A percentile compares a stretch with the other conserved stretches of the same genome.
Conservation (phyloP, 2,888 invertebrate species). For the Dichetophora obliterata region DNA sequence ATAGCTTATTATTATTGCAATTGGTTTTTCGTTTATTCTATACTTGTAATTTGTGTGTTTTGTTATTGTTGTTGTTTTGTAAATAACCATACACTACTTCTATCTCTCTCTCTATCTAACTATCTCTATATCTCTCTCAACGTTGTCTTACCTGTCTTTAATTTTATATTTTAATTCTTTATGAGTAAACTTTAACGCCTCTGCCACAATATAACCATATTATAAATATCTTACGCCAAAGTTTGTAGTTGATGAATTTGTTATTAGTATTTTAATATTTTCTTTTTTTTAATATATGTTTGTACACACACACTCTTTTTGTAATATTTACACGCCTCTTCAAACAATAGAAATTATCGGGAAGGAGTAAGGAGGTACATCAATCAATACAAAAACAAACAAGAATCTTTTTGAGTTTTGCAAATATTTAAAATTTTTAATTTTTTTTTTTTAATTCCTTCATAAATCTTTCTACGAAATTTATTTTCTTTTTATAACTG, state of each 20-base stretch:
- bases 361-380: constrained; percentile 71
- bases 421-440: constrained; percentile 10
- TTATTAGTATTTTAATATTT: background rate
- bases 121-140: background rate
- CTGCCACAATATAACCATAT: too few species aligned
- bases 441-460: constrained; percentile 20
- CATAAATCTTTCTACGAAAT: constrained; percentile 1
- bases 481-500: background rate
- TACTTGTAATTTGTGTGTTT: constrained; percentile 23
- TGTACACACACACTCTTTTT: constrained; percentile 37
- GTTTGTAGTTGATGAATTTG: background rate
- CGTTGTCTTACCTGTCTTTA: background rate
- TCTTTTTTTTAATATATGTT: background rate
- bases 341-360: constrained; percentile 67
- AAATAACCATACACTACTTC: background rate
- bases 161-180: background rate
- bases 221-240: background rate
- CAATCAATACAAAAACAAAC: constrained; percentile 43
- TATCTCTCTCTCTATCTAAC: background rate
- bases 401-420: constrained; percentile 40
- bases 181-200: background rate
- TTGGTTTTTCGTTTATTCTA: constrained; percentile 7
- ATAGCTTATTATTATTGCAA: constrained; percentile 4
- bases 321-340: constrained; percentile 48
- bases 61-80: constrained; percentile 32